A percentile compares a stretch with the other conserved stretches of the same genome.
Conservation (phyloP, 2,797 vertebrate species). For the Acanthurus leucopareius region DNA sequence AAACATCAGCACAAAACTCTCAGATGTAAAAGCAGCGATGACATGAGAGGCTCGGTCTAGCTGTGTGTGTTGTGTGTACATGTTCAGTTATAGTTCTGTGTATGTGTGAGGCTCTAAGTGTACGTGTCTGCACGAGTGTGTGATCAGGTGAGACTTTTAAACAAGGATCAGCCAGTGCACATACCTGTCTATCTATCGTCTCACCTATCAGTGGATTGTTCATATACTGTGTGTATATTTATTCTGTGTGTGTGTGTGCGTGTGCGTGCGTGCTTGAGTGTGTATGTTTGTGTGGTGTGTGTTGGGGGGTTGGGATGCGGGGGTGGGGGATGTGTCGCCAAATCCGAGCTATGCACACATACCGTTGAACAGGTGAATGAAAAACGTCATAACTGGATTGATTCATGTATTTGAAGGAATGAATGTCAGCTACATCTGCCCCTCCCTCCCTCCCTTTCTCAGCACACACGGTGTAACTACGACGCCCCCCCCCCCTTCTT, state of each 20-base stretch:
- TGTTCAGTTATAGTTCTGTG: constrained; percentile 43
- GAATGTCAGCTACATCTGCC: constrained; percentile 39
- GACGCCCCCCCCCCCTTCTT: constrained; percentile 43
- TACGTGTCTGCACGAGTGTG: neutral
- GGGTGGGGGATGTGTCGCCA: constrained; percentile 35
- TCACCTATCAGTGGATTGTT: constrained; percentile 56
- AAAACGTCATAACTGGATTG: constrained; percentile 19
- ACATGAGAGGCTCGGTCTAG: constrained; percentile 38
- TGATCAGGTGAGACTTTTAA: constrained; percentile 48
- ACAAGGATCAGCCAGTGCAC: constrained; percentile 53
- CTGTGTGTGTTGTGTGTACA: constrained; percentile 20
- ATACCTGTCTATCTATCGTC: constrained; percentile 60
- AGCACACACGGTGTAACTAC: constrained; percentile 52
- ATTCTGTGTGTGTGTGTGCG: constrained; percentile 51
- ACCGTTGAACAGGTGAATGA: constrained; percentile 44
- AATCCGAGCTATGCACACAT: constrained; percentile 74
- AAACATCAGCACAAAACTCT: constrained; percentile 30
- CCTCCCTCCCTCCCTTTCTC: too few relatives aligned
- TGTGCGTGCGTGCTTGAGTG: constrained; percentile 36
- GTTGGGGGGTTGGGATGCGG: too few relatives aligned
- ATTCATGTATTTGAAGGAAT: constrained; percentile 46
- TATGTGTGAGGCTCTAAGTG: neutral
- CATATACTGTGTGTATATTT: constrained; percentile 67
- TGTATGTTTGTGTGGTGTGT: constrained; percentile 31
- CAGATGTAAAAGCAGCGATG: constrained; percentile 19